Base-by-base conservation (phyloP, 2,113 vertebrate genomes). In the Pedionomus torquatus region DNA sequence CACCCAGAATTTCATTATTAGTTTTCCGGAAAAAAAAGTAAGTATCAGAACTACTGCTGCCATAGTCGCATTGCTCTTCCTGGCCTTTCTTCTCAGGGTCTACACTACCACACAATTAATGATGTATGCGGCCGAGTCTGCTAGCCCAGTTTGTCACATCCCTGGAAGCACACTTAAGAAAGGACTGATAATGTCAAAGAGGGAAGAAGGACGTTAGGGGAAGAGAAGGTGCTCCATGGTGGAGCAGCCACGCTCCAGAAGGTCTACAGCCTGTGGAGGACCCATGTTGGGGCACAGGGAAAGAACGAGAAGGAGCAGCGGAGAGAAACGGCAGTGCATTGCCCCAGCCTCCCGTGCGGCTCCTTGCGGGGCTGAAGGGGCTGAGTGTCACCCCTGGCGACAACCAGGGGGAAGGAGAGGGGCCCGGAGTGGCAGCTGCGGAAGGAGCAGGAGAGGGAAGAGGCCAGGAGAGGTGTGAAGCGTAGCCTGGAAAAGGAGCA, bases 391-490 rank as follows among this genome's bases (percentile, higher is more conserved):
- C 12, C 24, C 10, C 3, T 1, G 17, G 5, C 2, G 23, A 6
- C 5, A 21, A 7, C 17, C 8, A 16, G 14, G 9, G 7, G 6
- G 6, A 8, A 57, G 43, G 17, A 35, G 13, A 11, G 6, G 0
- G 33, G 37, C 25, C 25, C 2, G 39, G 4, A 15, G 3, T 0
- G 6, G 17, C 28, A 61, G 30, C 0, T 3, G 13, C 10, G 17
- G n/a, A 14, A 18, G 2, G 7, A 4, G 5, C 0, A 2, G 4
- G 7, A 17, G 7, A 4, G 0, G 3, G 24, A 8, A 26, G 24
- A 8, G 4, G 5, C 2, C 0, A 2, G 4, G 7, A 18, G 5
- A 4, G 0, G 4, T 0, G 39, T 1, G 11, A 30, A n/a, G 10
- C 49, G 9, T 1, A 18, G 15, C 7, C 23, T 4, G 4, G 19